Percentiles rank a stretch among this genome's conserved stretches.
phyloP scores from a whole-genome alignment of 2,797 vertebrate species.

The Argyrosomus regius region DNA sequence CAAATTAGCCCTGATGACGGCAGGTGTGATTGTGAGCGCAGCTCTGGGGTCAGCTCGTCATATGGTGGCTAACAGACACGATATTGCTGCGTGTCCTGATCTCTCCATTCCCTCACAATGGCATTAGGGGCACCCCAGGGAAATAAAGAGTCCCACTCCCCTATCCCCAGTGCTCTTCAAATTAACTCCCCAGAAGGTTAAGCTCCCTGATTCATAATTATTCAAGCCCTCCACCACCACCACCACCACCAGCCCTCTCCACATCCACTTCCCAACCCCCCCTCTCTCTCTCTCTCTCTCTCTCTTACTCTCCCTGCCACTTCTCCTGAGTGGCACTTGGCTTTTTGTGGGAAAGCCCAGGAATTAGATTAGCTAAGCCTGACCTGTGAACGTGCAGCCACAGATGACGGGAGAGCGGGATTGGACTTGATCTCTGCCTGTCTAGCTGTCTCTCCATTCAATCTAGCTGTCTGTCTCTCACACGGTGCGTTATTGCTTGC shows the following conservation, averaged over 20 bases:
- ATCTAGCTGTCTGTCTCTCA: slow-evolving; percentile 87
- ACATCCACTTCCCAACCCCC: slow-evolving; percentile 64
- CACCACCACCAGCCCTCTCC: slow-evolving; percentile 55
- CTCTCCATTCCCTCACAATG: slow-evolving; percentile 90
- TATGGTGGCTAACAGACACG: slow-evolving; percentile 88
- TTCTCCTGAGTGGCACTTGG: slow-evolving; percentile 87
- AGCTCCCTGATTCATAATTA: slow-evolving; percentile 89
- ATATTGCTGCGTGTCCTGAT: slow-evolving; percentile 88
- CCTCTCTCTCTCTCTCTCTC: slow-evolving; percentile 51
- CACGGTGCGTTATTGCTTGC: slow-evolving; percentile 81
- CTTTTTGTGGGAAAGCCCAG: slow-evolving; percentile 81
- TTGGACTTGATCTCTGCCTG: slow-evolving; percentile 88
- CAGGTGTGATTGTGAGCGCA: slow-evolving; percentile 85
- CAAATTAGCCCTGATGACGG: slow-evolving; percentile 87
- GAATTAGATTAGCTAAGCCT: slow-evolving; percentile 89
- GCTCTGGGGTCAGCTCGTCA: slow-evolving; percentile 86
- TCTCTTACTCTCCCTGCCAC: slow-evolving; percentile 69
- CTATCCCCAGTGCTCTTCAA: slow-evolving; percentile 86
- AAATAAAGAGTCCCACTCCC: slow-evolving; percentile 87
- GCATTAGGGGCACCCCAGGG: slow-evolving; percentile 88
- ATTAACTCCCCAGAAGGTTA: slow-evolving; percentile 90
- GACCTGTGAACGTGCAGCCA: slow-evolving; percentile 82
- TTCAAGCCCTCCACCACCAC: slow-evolving; percentile 78
- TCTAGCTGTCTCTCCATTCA: slow-evolving; percentile 87
- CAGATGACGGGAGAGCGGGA: slow-evolving; percentile 83